Evolutionary conservation across 2,888 invertebrate species (phyloP), one percentile per base, ranked within the genome.

Genomic region (Lutraria lutraria): DNA sequence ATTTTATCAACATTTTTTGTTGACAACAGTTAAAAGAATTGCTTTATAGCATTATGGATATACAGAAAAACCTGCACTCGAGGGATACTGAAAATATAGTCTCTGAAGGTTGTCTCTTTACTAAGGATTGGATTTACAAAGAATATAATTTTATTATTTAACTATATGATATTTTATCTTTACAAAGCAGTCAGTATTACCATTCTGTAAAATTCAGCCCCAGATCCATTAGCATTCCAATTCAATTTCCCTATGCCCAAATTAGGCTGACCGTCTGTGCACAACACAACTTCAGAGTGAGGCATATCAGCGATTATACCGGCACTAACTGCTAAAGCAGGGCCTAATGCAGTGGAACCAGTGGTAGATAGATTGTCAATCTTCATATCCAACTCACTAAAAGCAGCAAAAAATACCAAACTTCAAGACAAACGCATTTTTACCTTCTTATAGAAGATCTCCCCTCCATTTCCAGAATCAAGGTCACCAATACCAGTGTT

Each of bases 221-320:
- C 56, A 56, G 56, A 56, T 43, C 34, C 53, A 81, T 56, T 53
- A 34, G 3, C 34, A 79, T 87, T 60, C 31, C 83, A 43, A n/a
- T 83, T 31, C 8, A 90, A 0, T 19, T 82, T 83, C n/a, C 95
- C 96, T 60, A 95, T 88, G 2, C 95, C 95, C 21, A 87, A 86
- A 88, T 96, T 96, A 54, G 96, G 95, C 85, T 92, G 92, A n/a
- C 96, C 96, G 87, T 96, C 96, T 53, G 96, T 96, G 89, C 95
- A 96, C 15, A 96, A 92, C 12, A 96, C 93, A n/a, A 96, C 94
- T 89, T 96, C 95, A 43, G 95, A 95, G 31, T 92, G 88, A 13
- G 94, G 94, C 10, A 89, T 88, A 15, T 90, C 88, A 34, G 94
- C 93, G 15, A 95, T 94, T 81, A 95, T 93, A 10, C 95, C 96